Evolutionary conservation across 1,140 invertebrate genomes (phyloP), one percentile per base, ranked within the genome.

Genomic region (Leptinotarsa undecemlineata): DNA sequence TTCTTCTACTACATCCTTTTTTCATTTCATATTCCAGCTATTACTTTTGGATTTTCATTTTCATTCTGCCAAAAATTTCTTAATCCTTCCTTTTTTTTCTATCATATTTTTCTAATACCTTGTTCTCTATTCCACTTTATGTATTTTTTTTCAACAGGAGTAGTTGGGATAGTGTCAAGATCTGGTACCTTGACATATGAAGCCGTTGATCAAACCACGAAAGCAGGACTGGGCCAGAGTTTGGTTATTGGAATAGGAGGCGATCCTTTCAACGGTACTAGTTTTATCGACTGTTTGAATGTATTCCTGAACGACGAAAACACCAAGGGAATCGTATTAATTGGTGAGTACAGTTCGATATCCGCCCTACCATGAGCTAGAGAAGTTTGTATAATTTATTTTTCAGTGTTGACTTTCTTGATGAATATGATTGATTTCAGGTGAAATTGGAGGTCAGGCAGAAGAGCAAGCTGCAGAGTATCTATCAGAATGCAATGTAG

Each of bases 201-300:
- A 89, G 98, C 98, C 79, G 96, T 98, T 69, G 95, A 98, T 87
- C 97, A 99, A 87, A 99, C 97, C 48, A 98, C 96, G 47, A 88
- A 93, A 82, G 92, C 94, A 78, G 98, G 98, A 72, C 87, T 99
- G 19, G 98, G 98, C 15, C 98, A 99, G 88, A 97, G 98, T 3
- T 88, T 99, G 2, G 99, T 98, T 86, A 91, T 99, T 68, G 98
- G 98, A 74, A 99, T 99, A 86, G 98, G 98, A 79, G 98, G 98
- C 75, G 98, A 99, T 92, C 98, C 98, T 11, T 99, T 99, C 88
- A 99, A 99, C 85, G 98, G 98, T 67, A 99, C 98, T 47, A 97
- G 99, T 84, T 99, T 99, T 85, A 98, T 99, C 82, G 98, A 99
- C 85, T 99, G 98, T 85, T 87, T 99, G 61, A 97, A 99, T 85